A percentile compares a stretch with the other conserved stretches of the same genome.
These are phyloP conservation scores for Himalopsyche kuldschensis DNA, from an alignment of 2,888 invertebrate genomes.

Conservation along the genomic window DNA sequence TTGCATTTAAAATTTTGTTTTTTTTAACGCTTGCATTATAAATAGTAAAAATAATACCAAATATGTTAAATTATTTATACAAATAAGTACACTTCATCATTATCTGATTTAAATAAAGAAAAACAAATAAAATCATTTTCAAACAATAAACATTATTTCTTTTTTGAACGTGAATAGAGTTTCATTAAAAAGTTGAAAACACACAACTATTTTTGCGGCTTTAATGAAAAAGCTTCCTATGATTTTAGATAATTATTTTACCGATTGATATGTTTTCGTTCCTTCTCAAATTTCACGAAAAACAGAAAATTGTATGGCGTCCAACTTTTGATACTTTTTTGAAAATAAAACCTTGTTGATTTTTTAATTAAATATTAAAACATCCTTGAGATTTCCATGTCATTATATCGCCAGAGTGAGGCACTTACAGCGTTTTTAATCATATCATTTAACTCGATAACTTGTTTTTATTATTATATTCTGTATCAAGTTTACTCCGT, in stretches of 20 bases:
- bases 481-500: neutral
- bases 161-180: too few relatives aligned
- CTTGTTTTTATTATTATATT: slow-evolving; percentile 9
- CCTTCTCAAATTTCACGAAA: neutral
- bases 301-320: neutral
- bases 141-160: too few relatives aligned
- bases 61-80: too few relatives aligned
- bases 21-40: too few relatives aligned
- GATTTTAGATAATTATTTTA: neutral
- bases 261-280: neutral
- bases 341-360: neutral
- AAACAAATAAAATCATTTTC: too few relatives aligned
- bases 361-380: neutral
- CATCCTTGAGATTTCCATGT: neutral
- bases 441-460: neutral
- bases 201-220: neutral
- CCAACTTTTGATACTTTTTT: neutral
- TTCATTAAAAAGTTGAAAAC: too few relatives aligned
- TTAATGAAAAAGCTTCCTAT: neutral
- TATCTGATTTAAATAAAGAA: too few relatives aligned
- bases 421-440: neutral
- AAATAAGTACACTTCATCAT: too few relatives aligned
- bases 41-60: too few relatives aligned
- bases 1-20: too few relatives aligned
- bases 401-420: neutral